Conservation (phyloP, 1,140 invertebrate species). For the Drosophila pruinosa region DNA sequence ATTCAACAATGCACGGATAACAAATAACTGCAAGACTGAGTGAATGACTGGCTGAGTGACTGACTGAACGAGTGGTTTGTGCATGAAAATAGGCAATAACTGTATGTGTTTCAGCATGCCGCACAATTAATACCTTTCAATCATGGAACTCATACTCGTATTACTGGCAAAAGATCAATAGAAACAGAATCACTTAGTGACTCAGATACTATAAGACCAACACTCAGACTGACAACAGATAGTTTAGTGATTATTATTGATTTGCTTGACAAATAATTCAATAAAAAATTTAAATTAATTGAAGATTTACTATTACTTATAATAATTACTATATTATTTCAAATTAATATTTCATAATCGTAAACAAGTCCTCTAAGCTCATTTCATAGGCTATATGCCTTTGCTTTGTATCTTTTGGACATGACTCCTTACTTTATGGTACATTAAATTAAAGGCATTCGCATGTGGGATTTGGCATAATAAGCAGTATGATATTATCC, state of each 20-base stretch:
- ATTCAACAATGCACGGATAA: slow-evolving; percentile 18
- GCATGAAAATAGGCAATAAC: background rate
- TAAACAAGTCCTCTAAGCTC: no score
- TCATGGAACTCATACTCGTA: background rate
- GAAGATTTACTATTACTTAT: no score
- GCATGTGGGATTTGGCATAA: background rate
- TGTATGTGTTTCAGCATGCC: background rate
- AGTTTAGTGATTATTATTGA: no score
- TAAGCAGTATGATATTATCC: background rate
- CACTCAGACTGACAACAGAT: no score
- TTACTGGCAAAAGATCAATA: background rate
- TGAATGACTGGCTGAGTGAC: slow-evolving; percentile 21
- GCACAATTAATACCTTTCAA: background rate
- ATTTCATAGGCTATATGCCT: no score
- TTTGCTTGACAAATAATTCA: no score
- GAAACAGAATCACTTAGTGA: no score
- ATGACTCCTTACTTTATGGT: background rate
- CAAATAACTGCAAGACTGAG: slow-evolving; percentile 9
- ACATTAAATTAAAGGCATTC: background rate
- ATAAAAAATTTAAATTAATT: no score
- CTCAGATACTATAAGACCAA: no score
- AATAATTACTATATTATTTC: no score
- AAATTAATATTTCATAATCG: no score
- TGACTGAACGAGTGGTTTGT: slow-evolving; percentile 13
- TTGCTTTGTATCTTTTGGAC: no score